phyloP scores from a whole-genome alignment of 2,113 vertebrate species.

The Myiozetetes cayanensis region DNA sequence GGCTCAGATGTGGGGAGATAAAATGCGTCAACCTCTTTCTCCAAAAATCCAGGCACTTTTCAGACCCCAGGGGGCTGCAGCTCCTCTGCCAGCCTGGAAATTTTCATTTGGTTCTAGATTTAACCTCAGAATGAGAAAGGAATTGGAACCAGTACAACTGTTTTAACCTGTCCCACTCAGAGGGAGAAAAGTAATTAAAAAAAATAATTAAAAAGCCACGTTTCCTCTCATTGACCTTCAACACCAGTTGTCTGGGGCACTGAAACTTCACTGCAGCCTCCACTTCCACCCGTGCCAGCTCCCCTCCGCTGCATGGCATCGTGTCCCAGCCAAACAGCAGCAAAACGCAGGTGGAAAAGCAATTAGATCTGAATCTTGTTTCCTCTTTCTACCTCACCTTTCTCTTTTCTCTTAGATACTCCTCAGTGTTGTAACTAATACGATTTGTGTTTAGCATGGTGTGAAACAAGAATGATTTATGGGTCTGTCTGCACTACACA shows the following conservation, averaged over 20 bases:
- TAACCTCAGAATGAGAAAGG: conserved; percentile 19
- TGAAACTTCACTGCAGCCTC: accelerated
- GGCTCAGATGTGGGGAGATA: accelerated
- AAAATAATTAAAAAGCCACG: not conserved
- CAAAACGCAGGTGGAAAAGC: conserved; percentile 1
- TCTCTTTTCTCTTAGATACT: conserved; percentile 19
- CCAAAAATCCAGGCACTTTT: accelerated
- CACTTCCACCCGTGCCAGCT: not conserved
- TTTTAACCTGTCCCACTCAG: conserved; percentile 1
- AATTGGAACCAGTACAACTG: not conserved
- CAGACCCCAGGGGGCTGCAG: not conserved
- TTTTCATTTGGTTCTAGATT: conserved; percentile 8
- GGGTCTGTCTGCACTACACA: not conserved
- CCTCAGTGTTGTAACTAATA: conserved; percentile 23
- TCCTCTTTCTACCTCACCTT: conserved; percentile 27
- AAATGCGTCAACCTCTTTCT: not conserved
- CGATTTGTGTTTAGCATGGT: conserved; percentile 31
- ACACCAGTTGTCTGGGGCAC: accelerated
- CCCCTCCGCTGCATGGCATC: not conserved
- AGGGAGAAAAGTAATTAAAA: not conserved
- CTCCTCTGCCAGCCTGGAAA: not conserved
- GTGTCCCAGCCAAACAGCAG: not conserved
- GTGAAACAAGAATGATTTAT: conserved; percentile 37
- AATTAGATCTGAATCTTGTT: conserved; percentile 52
- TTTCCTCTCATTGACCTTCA: not conserved